These are phyloP conservation scores for Kradibia gibbosae DNA, from an alignment of 1,140 invertebrate species.

Conservation along the genomic window DNA sequence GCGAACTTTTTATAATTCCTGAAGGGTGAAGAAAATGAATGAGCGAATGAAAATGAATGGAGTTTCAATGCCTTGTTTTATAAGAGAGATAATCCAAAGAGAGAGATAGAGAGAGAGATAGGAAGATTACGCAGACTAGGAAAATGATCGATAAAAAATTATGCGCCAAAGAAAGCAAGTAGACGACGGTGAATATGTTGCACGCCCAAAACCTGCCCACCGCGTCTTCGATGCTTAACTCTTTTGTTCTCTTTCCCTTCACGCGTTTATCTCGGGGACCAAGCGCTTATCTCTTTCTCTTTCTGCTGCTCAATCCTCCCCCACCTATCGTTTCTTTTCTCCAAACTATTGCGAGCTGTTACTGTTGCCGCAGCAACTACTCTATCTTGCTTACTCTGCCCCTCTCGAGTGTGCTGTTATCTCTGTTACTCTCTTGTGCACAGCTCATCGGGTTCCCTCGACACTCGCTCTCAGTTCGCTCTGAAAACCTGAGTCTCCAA, in stretches of 20 bases:
- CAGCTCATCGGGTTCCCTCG: background rate
- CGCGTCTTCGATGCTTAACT: background rate
- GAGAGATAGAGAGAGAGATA: too few species aligned
- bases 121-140: too few species aligned
- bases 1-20: too few species aligned
- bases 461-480: background rate
- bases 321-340: slow-evolving; percentile 8
- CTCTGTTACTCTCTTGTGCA: background rate
- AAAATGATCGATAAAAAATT: too few species aligned
- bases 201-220: slow-evolving; percentile 8
- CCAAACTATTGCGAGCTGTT: slow-evolving; percentile 17
- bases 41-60: too few species aligned
- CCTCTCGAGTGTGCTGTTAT: slow-evolving; percentile 35
- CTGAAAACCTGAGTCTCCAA: slow-evolving; percentile 26
- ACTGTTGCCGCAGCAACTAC: slow-evolving; percentile 20
- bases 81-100: too few species aligned
- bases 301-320: slow-evolving; percentile 23
- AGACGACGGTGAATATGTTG: too few species aligned
- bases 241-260: background rate
- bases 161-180: too few species aligned
- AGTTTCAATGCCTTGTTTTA: too few species aligned
- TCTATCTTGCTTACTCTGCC: slow-evolving; percentile 24
- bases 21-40: too few species aligned
- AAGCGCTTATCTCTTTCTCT: slow-evolving; percentile 20
- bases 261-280: background rate